Base-by-base conservation (phyloP, 2,888 invertebrate species). In the Cheilosia scutellata region DNA sequence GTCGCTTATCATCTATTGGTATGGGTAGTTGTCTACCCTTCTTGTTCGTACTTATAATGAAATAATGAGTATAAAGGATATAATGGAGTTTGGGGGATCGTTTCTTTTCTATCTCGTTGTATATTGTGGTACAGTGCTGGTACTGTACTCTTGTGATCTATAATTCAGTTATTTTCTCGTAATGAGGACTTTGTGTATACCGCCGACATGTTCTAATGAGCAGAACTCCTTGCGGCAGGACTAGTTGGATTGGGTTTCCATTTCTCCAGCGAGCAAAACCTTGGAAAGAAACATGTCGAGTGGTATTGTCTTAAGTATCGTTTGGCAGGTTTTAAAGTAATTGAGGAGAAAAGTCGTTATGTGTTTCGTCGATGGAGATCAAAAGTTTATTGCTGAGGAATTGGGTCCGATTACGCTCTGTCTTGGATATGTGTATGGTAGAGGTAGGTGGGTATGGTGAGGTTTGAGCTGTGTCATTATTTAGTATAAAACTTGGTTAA, bases 51-150 rank as follows among this genome's bases (percentile, higher is more conserved):
- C 70, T 44, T 63, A 37, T 63, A 78, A 78, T 70, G 31, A 63
- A 78, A 71, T 71, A 63, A 78, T 63, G 71, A 71, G 37, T 57
- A 57, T 37, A 55, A 65, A 74, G 57, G 57, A 75, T 60, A 71
- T 71, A 71, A 71, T 27, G 37, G 47, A 58, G 47, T 6, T 37
- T 58, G 42, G 7, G 11, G 33, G 44, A 44, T 25, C 40, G 11
- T 42, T 5, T 27, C 16, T 16, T n/a, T 40, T 9, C 7, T 27
- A 29, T 53, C 53, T 29, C n/a, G 29, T 16, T 29, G 16, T 47
- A 33, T 51, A 49, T 37, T 20, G 33, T 33, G 9, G 9, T 31
- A 6, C 7, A 33, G 33, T 20, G 20, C 20, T 20, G 20, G 20
- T 20, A 20, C 20, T 20, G 42, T 44, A 6, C 27, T 62, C 31